Evolutionary conservation across 2,113 vertebrate species (phyloP).

Genomic region (Mellivora capensis): DNA sequence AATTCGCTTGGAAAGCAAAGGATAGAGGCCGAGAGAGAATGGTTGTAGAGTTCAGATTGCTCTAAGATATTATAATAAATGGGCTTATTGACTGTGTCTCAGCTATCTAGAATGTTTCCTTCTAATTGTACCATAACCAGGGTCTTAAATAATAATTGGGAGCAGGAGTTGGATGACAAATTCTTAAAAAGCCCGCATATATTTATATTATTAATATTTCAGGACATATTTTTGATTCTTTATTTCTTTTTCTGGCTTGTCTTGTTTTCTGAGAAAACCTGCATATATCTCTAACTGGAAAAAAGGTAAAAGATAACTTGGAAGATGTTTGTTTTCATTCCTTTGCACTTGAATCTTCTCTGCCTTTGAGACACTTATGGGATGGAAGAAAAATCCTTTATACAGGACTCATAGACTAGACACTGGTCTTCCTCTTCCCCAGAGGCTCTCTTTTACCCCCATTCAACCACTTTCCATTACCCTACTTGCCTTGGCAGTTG

Average conservation of each 20-base stretch:
- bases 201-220: slow-evolving; percentile 16
- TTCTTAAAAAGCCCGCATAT: neutral
- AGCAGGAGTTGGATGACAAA: neutral
- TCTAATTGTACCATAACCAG: neutral
- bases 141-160: slow-evolving; percentile 28
- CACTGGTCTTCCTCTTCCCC: neutral
- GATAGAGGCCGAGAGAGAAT: slow-evolving; percentile 28
- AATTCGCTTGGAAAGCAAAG: slow-evolving; percentile 42
- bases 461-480: slow-evolving; percentile 18
- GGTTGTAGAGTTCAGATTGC: neutral
- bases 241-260: neutral
- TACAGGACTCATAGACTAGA: neutral
- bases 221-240: neutral
- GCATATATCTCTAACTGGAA: neutral
- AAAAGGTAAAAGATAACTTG: neutral
- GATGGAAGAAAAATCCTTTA: neutral
- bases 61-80: slow-evolving; percentile 52
- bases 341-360: neutral
- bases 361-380: neutral
- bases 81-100: neutral
- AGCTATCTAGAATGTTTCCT: neutral
- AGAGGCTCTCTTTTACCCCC: slow-evolving; percentile 13
- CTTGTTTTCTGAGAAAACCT: neutral
- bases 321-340: neutral
- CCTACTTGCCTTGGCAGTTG: slow-evolving; percentile 38